Conservation (phyloP, 2,113 vertebrate genomes). For the Cebus imitator region DNA sequence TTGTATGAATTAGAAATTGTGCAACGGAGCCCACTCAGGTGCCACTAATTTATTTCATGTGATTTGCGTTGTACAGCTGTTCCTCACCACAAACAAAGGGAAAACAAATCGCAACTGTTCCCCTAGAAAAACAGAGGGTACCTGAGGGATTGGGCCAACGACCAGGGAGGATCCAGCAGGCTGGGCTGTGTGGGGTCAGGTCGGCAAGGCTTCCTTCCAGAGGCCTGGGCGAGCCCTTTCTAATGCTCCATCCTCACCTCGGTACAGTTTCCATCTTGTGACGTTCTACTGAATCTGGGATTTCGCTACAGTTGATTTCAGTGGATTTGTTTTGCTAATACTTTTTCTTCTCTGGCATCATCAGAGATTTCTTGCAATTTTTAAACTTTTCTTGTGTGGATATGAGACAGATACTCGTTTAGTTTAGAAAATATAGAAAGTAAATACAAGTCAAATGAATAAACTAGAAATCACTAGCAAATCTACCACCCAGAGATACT, state of each 20-base stretch:
- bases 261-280: rapidly evolving
- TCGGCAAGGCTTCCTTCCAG: background rate
- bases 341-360: background rate
- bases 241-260: background rate
- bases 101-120: slow-evolving; percentile 79
- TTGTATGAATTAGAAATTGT: slow-evolving; percentile 77
- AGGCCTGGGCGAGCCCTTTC: no score
- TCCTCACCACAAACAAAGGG: slow-evolving; percentile 47
- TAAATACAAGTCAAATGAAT: background rate
- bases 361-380: background rate
- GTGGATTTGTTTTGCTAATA: background rate
- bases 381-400: background rate
- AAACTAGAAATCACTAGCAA: background rate
- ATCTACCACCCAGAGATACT: background rate
- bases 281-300: background rate
- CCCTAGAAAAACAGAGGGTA: background rate
- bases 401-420: background rate
- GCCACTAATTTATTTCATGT: slow-evolving; percentile 76
- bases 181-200: background rate
- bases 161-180: background rate
- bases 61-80: slow-evolving; percentile 67
- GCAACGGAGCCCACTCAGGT: slow-evolving; percentile 71
- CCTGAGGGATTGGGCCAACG: background rate
- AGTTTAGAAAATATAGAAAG: background rate
- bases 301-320: background rate